Evolutionary conservation across 2,113 vertebrate genomes (phyloP), one percentile per base, ranked within the genome.

Genomic region (Ceyx margarethae): DNA sequence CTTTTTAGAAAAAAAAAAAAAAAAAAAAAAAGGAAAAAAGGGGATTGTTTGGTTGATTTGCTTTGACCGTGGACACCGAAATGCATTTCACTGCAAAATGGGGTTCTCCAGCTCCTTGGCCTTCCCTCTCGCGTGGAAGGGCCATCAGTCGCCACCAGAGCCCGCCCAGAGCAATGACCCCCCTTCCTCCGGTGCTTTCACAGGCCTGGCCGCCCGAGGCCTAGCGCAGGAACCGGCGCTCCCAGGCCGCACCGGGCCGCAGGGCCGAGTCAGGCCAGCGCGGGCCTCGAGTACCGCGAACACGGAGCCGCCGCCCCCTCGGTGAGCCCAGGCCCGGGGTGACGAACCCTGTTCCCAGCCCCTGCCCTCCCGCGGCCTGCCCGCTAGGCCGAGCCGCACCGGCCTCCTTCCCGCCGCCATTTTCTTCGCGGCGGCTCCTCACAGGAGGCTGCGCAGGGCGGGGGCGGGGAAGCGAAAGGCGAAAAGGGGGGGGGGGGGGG

Each of bases 401-500:
- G 67, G 71, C 58, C 25, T 17, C 43, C 91, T 89, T 73, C 84
- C 89, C 35, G 90, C 91, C 92, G 81, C 94, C 96, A 75, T 95
- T 83, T 96, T 87, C 95, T 90, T 69, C 83, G 14, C 84, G 81
- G 83, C 78, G 84, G 66, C 51, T 77, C 92, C 89, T 82, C 91
- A 94, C 73, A 68, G 46, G 68, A 61, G 85, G 54, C 74, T 69
- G 92, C 67, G 51, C 77, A 90, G 91, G 94, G 95, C 95, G 95
- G 64, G 72, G 68, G 86, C n/a, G 28, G 37, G 17, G 66, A 87
- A 51, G 95, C 62, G 71, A 64, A 81, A n/a, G 28, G 35, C 17
- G 37, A 45, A 45, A 45, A 45, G 43, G 43, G 60, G 95, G 69
- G 71, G 67, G 33, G n/a, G n/a, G n/a, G n/a, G n/a, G n/a, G n/a